A percentile compares a stretch with the other conserved stretches of the same genome.
These are phyloP conservation scores for Diuraphis noxia DNA, from an alignment of 1,140 invertebrate species.

Conservation along the genomic window DNA sequence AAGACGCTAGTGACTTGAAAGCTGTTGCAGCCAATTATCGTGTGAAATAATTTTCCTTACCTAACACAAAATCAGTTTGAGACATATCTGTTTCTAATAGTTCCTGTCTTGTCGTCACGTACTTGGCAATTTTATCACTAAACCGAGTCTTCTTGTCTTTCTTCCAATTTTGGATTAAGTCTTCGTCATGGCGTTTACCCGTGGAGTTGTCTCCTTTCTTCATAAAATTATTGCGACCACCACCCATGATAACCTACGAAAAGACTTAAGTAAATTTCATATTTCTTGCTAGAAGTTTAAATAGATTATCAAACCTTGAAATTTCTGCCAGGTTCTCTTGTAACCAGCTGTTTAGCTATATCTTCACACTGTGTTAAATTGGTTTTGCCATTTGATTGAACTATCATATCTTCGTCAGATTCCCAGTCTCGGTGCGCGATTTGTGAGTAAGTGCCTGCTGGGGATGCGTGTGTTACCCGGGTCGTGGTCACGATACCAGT, in stretches of 20 bases:
- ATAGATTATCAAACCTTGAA: constrained; percentile 60
- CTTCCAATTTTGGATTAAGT: constrained; percentile 67
- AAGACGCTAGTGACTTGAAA: not conserved
- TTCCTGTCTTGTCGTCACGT: constrained; percentile 63
- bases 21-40: too few relatives aligned
- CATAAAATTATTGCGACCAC: constrained; percentile 35
- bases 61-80: constrained; percentile 64
- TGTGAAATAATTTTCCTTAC: constrained; percentile 55
- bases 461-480: constrained; percentile 88
- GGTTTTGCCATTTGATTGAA: constrained; percentile 48
- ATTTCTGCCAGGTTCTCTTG: constrained; percentile 61
- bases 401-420: constrained; percentile 66
- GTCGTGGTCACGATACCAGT: constrained; percentile 71
- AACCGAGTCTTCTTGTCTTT: constrained; percentile 60
- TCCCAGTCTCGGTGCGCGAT: constrained; percentile 78
- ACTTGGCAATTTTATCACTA: constrained; percentile 58
- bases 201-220: not conserved
- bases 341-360: constrained; percentile 63
- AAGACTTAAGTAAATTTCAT: not conserved
- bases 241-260: constrained; percentile 40
- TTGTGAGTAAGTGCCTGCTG: constrained; percentile 81
- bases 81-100: constrained; percentile 63
- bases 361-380: constrained; percentile 59
- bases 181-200: constrained; percentile 63
- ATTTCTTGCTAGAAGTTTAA: not conserved